Base-by-base conservation (phyloP, 53 echinoderm and acorn worm species). In the Hippasteria phrygiana region DNA sequence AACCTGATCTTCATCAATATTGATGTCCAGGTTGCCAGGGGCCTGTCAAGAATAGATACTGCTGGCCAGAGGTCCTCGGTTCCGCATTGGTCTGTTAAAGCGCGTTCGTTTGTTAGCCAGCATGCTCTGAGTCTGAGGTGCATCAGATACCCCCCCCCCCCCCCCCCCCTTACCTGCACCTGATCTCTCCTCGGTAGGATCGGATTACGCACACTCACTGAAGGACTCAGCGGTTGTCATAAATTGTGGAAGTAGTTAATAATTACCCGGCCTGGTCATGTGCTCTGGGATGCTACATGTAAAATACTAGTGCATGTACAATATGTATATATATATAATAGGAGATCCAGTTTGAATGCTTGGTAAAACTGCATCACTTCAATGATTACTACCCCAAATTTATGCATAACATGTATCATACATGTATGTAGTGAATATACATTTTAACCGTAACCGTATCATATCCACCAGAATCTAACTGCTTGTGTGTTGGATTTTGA, bases 1-100 rank as follows among this genome's bases (percentile, higher is more conserved):
- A 83, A 81, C 34, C 83, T 16, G 47, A 83, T 69, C 46, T 13
- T 53, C 48, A 83, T 70, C 47, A 83, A 83, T 83, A 83, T 83
- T 83, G 47, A 83, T 83, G 83, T 62, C 48, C 34, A 28, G 47
- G 47, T 31, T 46, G 14, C 31, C 83, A 14, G 8, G 45, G 50
- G 66, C 12, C 47, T 53, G 2, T 8, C 3, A 24, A 48, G 83
- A 43, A 46, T 66, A 27, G 77, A 55, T 77, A 77, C 77, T 54
- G 18, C 9, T 28, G 33, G 5, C 18, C 70, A 74, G 28, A 18
- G 47, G 29, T 24, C 39, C 74, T 18, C 18, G 26, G 27, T 6
- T 74, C 46, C 22, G 12, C 5, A n/a, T n/a, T n/a, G n/a, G n/a
- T n/a, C n/a, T n/a, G n/a, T n/a, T n/a, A n/a, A n/a, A n/a, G n/a